A percentile compares a stretch with the other conserved stretches of the same genome.
Conservation (phyloP, 2,113 vertebrate species). For the Chloropsis cyanopogon region DNA sequence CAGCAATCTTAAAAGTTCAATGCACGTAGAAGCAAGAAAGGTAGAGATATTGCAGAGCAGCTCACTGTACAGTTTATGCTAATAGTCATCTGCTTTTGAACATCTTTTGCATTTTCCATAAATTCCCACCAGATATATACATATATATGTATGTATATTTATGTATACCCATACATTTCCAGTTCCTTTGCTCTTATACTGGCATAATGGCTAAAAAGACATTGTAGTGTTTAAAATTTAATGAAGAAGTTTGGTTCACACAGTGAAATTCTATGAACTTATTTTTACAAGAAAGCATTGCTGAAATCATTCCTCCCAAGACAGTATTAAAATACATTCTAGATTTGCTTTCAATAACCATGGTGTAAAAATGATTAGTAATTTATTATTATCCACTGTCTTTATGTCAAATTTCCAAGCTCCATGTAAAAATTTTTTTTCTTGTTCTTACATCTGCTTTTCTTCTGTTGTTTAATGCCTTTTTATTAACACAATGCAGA, state of each 20-base stretch:
- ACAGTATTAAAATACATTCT: conserved; percentile 41
- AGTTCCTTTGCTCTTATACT: neutral
- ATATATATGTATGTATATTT: neutral
- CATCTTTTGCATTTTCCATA: neutral
- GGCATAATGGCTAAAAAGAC: neutral
- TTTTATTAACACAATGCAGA: neutral
- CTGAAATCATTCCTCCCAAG: conserved; percentile 20
- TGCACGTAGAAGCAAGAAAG: neutral
- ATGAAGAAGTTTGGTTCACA: conserved; percentile 14
- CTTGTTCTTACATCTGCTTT: neutral
- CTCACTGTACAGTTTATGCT: neutral
- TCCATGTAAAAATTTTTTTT: neutral
- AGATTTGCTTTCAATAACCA: conserved; percentile 34
- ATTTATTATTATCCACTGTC: neutral
- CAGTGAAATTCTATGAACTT: conserved; percentile 28
- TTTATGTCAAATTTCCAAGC: neutral
- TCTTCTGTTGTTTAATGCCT: neutral
- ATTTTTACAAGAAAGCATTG: conserved; percentile 38
- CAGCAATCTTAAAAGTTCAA: neutral
- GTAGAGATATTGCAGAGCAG: neutral
- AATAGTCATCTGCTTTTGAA: conserved; percentile 21
- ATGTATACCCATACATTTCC: neutral
- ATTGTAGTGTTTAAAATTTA: neutral
- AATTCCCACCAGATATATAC: neutral
- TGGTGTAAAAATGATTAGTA: conserved; percentile 29